phyloP scores from a whole-genome alignment of 2,113 vertebrate species.

The Sminthopsis crassicaudata region DNA sequence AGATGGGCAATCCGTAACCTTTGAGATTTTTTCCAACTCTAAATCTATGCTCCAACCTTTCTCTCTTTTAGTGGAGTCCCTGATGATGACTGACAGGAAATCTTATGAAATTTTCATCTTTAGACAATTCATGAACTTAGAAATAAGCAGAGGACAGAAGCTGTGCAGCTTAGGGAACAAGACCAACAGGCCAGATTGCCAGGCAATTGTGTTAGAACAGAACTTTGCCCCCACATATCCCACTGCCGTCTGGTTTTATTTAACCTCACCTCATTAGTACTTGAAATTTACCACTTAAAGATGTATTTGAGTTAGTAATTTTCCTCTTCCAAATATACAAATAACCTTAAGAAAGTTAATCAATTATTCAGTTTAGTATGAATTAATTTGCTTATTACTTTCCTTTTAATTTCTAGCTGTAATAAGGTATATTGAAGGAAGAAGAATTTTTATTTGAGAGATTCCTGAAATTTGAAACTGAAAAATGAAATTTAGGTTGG shows the following conservation, averaged over 20 bases:
- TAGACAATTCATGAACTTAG: neutral
- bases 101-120: neutral
- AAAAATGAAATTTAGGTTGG: neutral
- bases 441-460: neutral
- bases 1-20: neutral
- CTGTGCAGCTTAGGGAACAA: neutral
- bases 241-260: neutral
- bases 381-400: neutral
- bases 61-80: neutral
- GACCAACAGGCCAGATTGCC: neutral
- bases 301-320: neutral
- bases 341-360: neutral
- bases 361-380: neutral
- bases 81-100: neutral
- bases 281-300: neutral
- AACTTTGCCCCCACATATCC: neutral
- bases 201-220: neutral
- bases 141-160: neutral
- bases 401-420: neutral
- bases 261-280: neutral
- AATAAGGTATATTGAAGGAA: neutral
- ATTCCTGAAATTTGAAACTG: neutral
- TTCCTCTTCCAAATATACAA: neutral
- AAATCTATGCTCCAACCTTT: neutral
- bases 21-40: neutral